Evolutionary conservation across 2,888 invertebrate species (phyloP), one percentile per base, ranked within the genome.

Genomic region (Rutpela maculata): DNA sequence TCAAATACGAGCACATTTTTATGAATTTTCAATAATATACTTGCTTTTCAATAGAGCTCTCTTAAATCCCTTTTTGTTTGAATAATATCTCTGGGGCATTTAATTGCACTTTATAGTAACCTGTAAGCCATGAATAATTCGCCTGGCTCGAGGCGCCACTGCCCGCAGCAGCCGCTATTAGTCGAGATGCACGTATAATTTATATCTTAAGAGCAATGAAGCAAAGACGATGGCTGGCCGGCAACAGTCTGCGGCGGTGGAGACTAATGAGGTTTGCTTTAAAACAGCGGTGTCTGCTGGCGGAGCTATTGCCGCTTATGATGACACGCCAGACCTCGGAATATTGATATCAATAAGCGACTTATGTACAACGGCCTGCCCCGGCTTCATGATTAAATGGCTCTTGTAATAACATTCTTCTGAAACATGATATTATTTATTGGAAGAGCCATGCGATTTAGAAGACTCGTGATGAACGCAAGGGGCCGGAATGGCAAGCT

Each of bases 121-220:
- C 9, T n/a, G 7, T 9, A 18, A n/a, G 6, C 15, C 19, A 19
- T 59, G 59, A 59, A 59, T 22, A 59, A 12, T 12, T 59, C 35
- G 50, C 12, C 18, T 4, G 26, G 12, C 62, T 31, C n/a, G n/a
- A 15, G 50, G 3, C 62, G 62, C 62, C 62, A 17, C 62, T 35
- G 62, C 59, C 15, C 59, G 19, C 19, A 18, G 26, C 62, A 35
- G 35, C 15, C 57, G 84, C 83, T 82, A 82, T 82, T 83, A 83
- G 82, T 80, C 82, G 80, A 82, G 84, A 84, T 84, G 84, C 82
- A 82, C 80, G 81, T 85, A 86, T 87, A 87, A 88, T 88, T 87
- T 87, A 88, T 87, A 85, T 86, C 86, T 84, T 83, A 85, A 84
- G 81, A 87, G 87, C 87, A 86, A 88, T 86, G 87, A 86, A 86